Evolutionary conservation across 2,888 invertebrate species (phyloP).

Genomic region (Amblyteles armatorius): DNA sequence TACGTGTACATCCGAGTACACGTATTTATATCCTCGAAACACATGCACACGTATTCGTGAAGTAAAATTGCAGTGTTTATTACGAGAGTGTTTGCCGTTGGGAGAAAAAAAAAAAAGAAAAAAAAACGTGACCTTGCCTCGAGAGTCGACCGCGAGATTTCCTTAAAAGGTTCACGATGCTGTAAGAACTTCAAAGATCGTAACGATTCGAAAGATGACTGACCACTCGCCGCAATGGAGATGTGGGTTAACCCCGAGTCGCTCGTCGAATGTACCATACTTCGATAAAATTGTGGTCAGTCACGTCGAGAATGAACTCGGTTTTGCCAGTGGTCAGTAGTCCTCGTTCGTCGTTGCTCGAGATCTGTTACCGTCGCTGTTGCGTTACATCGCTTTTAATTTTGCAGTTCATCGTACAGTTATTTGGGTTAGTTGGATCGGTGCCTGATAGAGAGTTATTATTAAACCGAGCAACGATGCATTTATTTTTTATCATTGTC

Average conservation of each 20-base stretch:
- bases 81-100: conserved; percentile 1
- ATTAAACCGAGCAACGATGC: background rate
- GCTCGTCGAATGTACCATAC: background rate
- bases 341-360: conserved; percentile 11
- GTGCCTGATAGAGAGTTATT: conserved; percentile 16
- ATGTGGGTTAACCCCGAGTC: conserved; percentile 71
- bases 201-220: conserved; percentile 41
- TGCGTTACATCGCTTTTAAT: conserved; percentile 1
- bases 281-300: conserved; percentile 6
- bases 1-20: background rate
- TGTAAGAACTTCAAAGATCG: conserved; percentile 54
- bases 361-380: background rate
- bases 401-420: conserved; percentile 15
- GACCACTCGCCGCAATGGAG: conserved; percentile 69
- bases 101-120: conserved; percentile 32
- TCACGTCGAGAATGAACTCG: background rate
- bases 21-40: background rate
- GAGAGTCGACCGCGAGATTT: conserved; percentile 60
- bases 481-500: background rate
- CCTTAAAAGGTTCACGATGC: conserved; percentile 72
- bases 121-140: conserved; percentile 58
- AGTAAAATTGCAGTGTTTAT: conserved; percentile 13
- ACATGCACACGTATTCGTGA: background rate
- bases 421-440: conserved; percentile 17
- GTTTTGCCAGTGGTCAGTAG: conserved; percentile 19